Evolutionary conservation across 1,140 invertebrate species (phyloP), one percentile per base, ranked within the genome.

Genomic region (Geopemphigus sp.): DNA sequence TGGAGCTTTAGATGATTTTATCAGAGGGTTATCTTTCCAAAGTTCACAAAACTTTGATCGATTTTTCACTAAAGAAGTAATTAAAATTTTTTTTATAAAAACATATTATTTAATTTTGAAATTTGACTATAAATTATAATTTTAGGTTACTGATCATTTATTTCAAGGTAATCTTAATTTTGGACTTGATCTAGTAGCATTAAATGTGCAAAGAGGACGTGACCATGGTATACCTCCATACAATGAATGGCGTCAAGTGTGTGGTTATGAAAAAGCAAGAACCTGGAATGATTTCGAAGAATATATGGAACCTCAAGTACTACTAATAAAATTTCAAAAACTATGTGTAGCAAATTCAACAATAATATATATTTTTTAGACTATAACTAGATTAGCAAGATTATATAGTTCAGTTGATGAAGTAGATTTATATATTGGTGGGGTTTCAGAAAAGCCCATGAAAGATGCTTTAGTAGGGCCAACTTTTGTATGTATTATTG

Each of bases 221-320:
- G 92, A 93, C 83, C 90, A 92, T 82, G 92, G 91, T 4, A 83
- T 92, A 5, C 88, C 90, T 14, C 85, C 89, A 0, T 93, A 92
- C 83, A 92, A 91, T 83, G 87, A 89, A 68, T 92, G 90, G 86
- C 84, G 91, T 26, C 86, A 90, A 84, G 85, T 91, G 63, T 91
- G 90, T 82, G 88, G 89, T 0, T 83, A 91, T 61, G 84, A 85
- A 15, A 84, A 84, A 68, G 87, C 88, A 12, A 84, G 84, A 17
- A 83, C 82, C 45, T 91, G 90, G 84, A 84, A 87, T 11, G 89
- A 90, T 80, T 86, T 90, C 59, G 84, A 86, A 29, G 86, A 87
- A 81, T 85, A 86, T 63, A 88, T 90, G 82, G 88, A 89, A 32
- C 85, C 87, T 82, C 87, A 90, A 84, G 88, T 92, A 83, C 85